A percentile compares a stretch with the other conserved stretches of the same genome.
These are phyloP conservation scores for Parapristionchus giblindavisi DNA, from an alignment of 2,888 invertebrate genomes.

Conservation along the genomic window DNA sequence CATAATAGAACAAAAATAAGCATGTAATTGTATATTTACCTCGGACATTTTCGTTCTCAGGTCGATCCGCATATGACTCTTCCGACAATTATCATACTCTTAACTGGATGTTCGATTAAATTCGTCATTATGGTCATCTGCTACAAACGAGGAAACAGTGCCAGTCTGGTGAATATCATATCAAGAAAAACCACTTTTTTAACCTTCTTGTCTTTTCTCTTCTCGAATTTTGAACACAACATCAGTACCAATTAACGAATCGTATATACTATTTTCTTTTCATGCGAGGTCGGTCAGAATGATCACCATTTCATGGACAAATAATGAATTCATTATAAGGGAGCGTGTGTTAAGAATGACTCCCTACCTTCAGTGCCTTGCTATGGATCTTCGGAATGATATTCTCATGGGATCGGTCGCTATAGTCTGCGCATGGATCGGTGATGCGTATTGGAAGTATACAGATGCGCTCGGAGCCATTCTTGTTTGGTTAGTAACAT, in stretches of 20 bases:
- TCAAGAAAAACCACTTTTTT: too few species aligned
- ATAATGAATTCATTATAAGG: too few species aligned
- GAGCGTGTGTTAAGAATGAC: too few species aligned
- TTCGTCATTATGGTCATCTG: conserved; percentile 46
- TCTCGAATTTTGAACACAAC: too few species aligned
- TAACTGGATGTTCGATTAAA: conserved; percentile 45
- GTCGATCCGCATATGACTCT: conserved; percentile 48
- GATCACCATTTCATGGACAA: too few species aligned
- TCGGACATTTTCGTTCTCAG: conserved; percentile 1
- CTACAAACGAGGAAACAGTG: conserved; percentile 40
- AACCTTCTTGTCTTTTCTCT: too few species aligned
- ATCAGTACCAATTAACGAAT: too few species aligned
- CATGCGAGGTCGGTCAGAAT: too few species aligned
- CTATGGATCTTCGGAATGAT: conserved; percentile 72
- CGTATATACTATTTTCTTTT: too few species aligned
- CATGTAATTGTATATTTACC: background rate
- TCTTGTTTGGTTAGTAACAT: conserved; percentile 59
- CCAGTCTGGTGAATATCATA: background rate
- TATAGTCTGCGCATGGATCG: conserved; percentile 71
- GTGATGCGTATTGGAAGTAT: conserved; percentile 68
- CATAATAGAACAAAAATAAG: background rate
- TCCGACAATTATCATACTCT: conserved; percentile 44
- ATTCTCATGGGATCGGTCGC: conserved; percentile 71
- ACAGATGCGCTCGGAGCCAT: conserved; percentile 73
- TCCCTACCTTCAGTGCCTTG: conserved; percentile 60